A percentile compares a stretch with the other conserved stretches of the same genome.
Conservation (phyloP, 1,140 invertebrate species). For the Copidosoma floridanum region DNA sequence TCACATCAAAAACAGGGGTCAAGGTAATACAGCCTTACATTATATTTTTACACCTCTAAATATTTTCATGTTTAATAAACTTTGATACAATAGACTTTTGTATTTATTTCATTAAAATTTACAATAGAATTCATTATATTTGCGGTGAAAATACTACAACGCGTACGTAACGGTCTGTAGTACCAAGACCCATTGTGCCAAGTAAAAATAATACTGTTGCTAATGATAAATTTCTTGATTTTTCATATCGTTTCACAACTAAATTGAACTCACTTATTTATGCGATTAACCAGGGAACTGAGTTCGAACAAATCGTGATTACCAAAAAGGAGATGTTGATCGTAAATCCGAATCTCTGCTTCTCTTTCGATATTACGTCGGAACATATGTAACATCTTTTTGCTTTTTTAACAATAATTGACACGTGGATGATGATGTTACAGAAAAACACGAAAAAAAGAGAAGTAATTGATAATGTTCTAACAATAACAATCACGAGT, state of each 20-base stretch:
- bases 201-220: slow-evolving; percentile 31
- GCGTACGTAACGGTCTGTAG: slow-evolving; percentile 1
- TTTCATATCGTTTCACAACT: no score
- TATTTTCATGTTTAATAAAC: not conserved
- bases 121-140: slow-evolving; percentile 13
- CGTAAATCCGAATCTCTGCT: not conserved
- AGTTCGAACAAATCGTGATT: not conserved
- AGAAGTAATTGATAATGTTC: not conserved
- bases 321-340: not conserved
- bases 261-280: not conserved
- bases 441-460: not conserved
- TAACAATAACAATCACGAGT: not conserved
- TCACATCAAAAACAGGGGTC: slow-evolving; percentile 5
- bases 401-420: slow-evolving; percentile 14
- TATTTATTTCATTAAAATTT: slow-evolving; percentile 2
- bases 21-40: slow-evolving; percentile 2
- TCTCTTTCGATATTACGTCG: no score
- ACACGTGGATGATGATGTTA: slow-evolving; percentile 13
- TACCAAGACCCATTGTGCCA: slow-evolving; percentile 16
- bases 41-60: not conserved
- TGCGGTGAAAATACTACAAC: slow-evolving; percentile 2
- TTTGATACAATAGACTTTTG: slow-evolving; percentile 6
- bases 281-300: not conserved
- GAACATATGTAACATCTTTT: no score
- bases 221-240: slow-evolving; percentile 14